phyloP scores from a whole-genome alignment of 1,140 invertebrate species.

The Drosophila nikananu region DNA sequence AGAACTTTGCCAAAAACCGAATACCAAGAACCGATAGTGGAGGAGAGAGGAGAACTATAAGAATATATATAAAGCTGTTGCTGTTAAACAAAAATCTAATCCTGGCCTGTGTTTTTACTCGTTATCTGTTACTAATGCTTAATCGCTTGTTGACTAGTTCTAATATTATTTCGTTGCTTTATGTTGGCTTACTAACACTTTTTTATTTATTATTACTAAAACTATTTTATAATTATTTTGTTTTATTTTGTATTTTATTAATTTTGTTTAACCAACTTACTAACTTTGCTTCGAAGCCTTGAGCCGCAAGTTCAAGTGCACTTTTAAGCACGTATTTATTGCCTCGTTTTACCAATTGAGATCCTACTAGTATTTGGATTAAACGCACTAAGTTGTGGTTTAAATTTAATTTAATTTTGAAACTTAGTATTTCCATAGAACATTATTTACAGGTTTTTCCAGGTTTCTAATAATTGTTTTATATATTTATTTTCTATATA shows the following conservation, averaged over 20 bases:
- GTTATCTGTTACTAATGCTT: conserved; percentile 70
- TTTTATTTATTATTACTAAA: conserved; percentile 17
- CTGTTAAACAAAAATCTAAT: conserved; percentile 79
- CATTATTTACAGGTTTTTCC: neutral
- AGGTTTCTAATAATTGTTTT: neutral
- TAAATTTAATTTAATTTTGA: neutral
- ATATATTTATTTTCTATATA: neutral
- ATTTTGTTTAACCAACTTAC: neutral
- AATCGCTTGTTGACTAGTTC: conserved; percentile 66
- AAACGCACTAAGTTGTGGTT: conserved; percentile 6
- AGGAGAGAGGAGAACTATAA: conserved; percentile 44
- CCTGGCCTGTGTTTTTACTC: conserved; percentile 73
- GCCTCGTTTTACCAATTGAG: conserved; percentile 1
- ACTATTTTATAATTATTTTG: neutral
- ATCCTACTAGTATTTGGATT: conserved; percentile 17
- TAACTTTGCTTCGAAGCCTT: conserved; percentile 1
- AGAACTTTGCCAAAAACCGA: conserved; percentile 55
- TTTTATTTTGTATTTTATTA: conserved; percentile 10
- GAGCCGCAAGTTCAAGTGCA: neutral
- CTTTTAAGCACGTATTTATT: neutral
- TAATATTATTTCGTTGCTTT: conserved; percentile 14
- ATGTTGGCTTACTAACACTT: conserved; percentile 22
- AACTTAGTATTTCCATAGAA: neutral
- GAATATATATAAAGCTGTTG: conserved; percentile 76
- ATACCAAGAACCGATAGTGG: conserved; percentile 50